Evolutionary conservation across 2,888 invertebrate genomes (phyloP), one percentile per base, ranked within the genome.

Genomic region (Frankliniella fusca): DNA sequence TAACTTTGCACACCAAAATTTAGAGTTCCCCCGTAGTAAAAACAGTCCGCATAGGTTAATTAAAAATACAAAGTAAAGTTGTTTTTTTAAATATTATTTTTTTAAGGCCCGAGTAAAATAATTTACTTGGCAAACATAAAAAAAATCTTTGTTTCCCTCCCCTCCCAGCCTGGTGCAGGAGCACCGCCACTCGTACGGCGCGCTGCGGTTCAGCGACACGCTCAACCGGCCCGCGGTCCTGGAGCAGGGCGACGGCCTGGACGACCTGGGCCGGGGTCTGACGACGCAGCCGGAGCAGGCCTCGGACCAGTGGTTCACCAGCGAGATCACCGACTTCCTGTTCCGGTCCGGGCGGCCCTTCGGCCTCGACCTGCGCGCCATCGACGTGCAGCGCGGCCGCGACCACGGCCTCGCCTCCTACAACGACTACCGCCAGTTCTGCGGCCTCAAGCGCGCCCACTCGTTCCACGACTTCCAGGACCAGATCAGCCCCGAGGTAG

Each of bases 401-500:
- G 97, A 97, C 87, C 96, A 97, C 86, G 96, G 94, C 18, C 89
- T 97, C 54, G 94, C 93, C 8, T 92, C 92, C 0, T 97, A 97
- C 88, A 93, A 93, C 83, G 91, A 93, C 83, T 93, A 93, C 86
- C 90, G 98, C 82, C 92, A 92, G 15, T 93, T 93, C 84, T 95
- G 95, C 86, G 94, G 94, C 0, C 88, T 95, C 15, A 90, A 91
- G 0, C 92, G 92, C 80, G 95, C 94, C 0, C 88, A 88, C 38
- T 88, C 88, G 0, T 96, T 95, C 90, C 88, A 91, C 61, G 95
- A 94, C 83, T 93, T 94, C 88, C 86, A 89, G 0, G 94, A 94
- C 87, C 90, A 92, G 80, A 93, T 94, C 81, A 90, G 92, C 12
- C 86, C 87, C 82, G 90, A 93, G 87, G 93, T 92, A 88, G 23